Base-by-base conservation (phyloP, 2,888 invertebrate genomes). In the Tiphia femorata region DNA sequence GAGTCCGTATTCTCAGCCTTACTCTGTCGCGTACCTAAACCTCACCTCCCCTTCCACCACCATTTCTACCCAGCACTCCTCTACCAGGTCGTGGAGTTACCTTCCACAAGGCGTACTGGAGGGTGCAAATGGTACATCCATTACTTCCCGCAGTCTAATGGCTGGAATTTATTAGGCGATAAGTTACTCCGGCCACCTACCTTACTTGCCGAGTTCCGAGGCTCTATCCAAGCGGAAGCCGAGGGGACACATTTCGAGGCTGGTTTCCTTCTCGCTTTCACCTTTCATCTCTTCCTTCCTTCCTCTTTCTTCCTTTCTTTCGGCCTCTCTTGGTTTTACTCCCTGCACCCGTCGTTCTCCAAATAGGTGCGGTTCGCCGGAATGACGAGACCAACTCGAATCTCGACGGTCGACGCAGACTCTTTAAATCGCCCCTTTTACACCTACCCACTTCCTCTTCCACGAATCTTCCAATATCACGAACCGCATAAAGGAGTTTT, bases 121-220 rank as follows among this genome's bases (percentile, higher is more conserved):
- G 77, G 68, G 75, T 73, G 75, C 76, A 76, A 76, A 76, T 75
- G 75, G 75, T 76, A 75, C 75, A 76, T 76, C 75, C 76, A 76
- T 76, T 76, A 76, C 75, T 76, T 71, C 73, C 75, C 75, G 61
- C 73, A 75, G 75, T 76, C 76, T 76, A 76, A 76, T 76, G 75
- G 75, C 72, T 75, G 73, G 73, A 76, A 76, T 76, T 76, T 76
- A 76, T 76, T 76, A 76, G 75, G 76, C 76, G 76, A 76, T 76
- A 75, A 75, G 75, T 75, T 76, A 75, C 75, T 76, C 66, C 60
- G 62, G 63, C 72, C 66, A 66, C 62, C 62, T 59, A 60, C 62
- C 69, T 58, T 68, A 67, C 70, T 60, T 56, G 64, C 63, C 48
- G 65, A 62, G 73, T 67, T 70, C 71, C 67, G 58, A 59, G 71